phyloP scores from a whole-genome alignment of 1,140 invertebrate species.

The Grapholita molesta region DNA sequence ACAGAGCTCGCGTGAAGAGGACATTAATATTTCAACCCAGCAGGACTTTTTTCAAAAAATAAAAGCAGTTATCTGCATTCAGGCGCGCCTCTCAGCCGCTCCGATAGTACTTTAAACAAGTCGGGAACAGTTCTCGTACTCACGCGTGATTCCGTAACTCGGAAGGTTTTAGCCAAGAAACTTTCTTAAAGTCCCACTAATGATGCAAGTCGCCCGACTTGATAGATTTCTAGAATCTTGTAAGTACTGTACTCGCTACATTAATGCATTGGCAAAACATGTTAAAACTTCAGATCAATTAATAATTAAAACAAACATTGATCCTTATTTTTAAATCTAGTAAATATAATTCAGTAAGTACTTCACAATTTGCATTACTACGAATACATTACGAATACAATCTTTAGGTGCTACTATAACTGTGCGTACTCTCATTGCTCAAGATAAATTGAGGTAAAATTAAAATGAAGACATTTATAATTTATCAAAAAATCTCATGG shows the following conservation, averaged over 20 bases:
- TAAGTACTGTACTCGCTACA: background rate
- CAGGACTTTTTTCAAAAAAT: constrained; percentile 4
- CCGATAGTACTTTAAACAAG: constrained; percentile 31
- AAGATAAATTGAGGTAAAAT: no score
- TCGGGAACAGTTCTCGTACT: constrained; percentile 22
- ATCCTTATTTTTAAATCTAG: no score
- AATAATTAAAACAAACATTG: background rate
- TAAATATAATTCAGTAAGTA: no score
- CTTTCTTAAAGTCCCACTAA: constrained; percentile 20
- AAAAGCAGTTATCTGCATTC: constrained; percentile 25
- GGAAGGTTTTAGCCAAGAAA: constrained; percentile 27
- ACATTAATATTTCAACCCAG: background rate
- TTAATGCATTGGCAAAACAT: background rate
- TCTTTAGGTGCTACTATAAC: no score
- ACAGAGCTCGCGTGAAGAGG: background rate
- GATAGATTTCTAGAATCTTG: background rate
- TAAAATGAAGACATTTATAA: no score
- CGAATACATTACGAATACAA: no score
- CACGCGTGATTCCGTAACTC: constrained; percentile 20
- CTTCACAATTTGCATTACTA: no score
- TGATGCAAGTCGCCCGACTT: constrained; percentile 20
- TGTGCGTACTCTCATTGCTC: no score
- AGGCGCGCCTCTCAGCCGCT: constrained; percentile 18
- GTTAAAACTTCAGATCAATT: background rate
- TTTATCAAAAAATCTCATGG: no score